These are phyloP conservation scores for Agrochola circellaris DNA, from an alignment of 2,888 invertebrate species.

Conservation along the genomic window DNA sequence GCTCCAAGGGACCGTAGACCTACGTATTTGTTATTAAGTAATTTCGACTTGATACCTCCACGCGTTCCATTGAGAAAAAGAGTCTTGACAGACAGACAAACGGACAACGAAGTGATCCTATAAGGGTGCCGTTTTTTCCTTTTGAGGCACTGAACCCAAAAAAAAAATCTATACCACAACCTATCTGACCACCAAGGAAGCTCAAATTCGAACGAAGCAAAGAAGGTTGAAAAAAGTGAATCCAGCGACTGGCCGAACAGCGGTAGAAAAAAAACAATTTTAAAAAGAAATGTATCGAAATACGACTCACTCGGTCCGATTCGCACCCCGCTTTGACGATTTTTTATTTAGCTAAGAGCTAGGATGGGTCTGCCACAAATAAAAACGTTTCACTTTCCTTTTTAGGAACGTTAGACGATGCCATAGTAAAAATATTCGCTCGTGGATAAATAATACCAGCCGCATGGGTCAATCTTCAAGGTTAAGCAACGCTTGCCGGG, in stretches of 20 bases:
- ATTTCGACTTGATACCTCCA: no score
- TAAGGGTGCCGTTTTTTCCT: no score
- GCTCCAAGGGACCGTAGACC: no score
- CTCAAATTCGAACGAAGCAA: constrained; percentile 16
- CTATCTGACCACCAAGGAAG: background rate
- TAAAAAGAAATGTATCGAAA: constrained; percentile 28
- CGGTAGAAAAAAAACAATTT: constrained; percentile 29
- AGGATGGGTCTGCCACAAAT: background rate
- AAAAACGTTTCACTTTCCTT: background rate
- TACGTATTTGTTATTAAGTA: no score
- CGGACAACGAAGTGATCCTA: no score
- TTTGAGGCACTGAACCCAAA: no score
- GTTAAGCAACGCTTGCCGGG: background rate
- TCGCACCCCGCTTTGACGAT: constrained; percentile 43
- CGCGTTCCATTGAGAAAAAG: no score
- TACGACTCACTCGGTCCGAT: constrained; percentile 15
- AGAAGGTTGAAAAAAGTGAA: constrained; percentile 30
- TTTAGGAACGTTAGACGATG: background rate
- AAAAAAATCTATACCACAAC: background rate
- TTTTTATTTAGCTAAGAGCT: constrained; percentile 51
- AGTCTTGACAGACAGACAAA: no score
- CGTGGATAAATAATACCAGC: background rate
- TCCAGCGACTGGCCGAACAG: constrained; percentile 15
- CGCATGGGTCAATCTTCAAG: background rate
- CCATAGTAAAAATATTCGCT: background rate